phyloP scores from a whole-genome alignment of 2,113 vertebrate species.

The Ardeotis arabs region DNA sequence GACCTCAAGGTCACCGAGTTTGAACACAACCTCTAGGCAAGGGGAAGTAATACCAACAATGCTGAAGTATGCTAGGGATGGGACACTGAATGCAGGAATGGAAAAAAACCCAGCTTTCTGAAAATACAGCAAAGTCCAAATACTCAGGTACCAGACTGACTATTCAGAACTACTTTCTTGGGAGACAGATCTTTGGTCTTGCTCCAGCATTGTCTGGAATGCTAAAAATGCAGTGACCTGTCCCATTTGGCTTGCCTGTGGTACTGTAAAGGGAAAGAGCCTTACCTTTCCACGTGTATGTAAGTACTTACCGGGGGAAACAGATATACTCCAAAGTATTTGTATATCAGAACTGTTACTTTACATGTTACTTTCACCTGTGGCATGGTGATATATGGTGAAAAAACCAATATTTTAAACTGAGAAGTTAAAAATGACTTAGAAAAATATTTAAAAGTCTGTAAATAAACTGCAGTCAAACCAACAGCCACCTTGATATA shows the following conservation, averaged over 20 bases:
- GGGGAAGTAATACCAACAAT: background rate
- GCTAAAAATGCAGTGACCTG: background rate
- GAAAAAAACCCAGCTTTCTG: background rate
- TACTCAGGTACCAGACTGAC: background rate
- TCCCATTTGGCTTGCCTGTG: background rate
- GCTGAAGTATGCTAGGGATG: background rate
- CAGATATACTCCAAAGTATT: background rate
- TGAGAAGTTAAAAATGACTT: background rate
- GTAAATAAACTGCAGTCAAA: background rate
- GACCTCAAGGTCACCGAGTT: background rate
- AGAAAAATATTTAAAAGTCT: background rate
- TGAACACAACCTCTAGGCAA: background rate
- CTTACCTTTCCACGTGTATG: background rate
- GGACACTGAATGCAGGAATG: background rate
- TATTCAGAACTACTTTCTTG: background rate
- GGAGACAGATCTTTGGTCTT: background rate
- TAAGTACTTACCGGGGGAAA: background rate
- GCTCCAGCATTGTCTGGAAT: background rate
- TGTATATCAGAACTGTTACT: background rate
- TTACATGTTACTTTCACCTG: background rate
- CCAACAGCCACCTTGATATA: background rate
- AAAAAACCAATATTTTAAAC: background rate
- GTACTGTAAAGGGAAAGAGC: background rate
- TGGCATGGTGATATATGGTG: background rate
- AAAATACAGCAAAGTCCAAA: background rate